These are phyloP conservation scores for Nycteola revayana DNA, from an alignment of 2,888 invertebrate genomes.

Conservation along the genomic window DNA sequence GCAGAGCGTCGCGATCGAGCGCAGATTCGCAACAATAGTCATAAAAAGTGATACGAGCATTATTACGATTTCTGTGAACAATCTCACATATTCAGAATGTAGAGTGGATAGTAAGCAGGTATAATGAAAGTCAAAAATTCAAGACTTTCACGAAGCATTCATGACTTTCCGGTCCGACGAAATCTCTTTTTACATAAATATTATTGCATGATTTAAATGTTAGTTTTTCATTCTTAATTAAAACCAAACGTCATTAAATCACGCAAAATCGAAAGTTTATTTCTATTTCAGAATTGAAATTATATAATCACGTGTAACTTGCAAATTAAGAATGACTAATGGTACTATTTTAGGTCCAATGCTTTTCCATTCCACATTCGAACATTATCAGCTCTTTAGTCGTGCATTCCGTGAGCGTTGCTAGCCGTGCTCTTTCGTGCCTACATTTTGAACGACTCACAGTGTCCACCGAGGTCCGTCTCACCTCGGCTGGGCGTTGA, in stretches of 20 bases:
- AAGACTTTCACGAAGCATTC: slow-evolving; percentile 12
- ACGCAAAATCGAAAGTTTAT: too few relatives aligned
- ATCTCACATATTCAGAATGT: slow-evolving; percentile 25
- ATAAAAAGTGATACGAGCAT: slow-evolving; percentile 16
- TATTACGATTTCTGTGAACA: slow-evolving; percentile 20
- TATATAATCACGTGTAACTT: too few relatives aligned
- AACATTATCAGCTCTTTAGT: slow-evolving; percentile 3
- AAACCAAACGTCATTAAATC: too few relatives aligned
- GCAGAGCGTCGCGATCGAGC: slow-evolving; percentile 25
- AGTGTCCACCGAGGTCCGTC: slow-evolving; percentile 68
- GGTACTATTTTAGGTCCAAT: not conserved
- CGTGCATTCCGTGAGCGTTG: slow-evolving; percentile 33
- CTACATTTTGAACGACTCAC: slow-evolving; percentile 71
- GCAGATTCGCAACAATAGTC: slow-evolving; percentile 28
- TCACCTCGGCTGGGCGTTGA: slow-evolving; percentile 79
- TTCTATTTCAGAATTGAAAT: too few relatives aligned
- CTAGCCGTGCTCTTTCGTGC: slow-evolving; percentile 62
- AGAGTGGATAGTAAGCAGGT: slow-evolving; percentile 25
- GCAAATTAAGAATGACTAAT: too few relatives aligned
- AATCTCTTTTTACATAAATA: too few relatives aligned
- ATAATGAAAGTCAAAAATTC: slow-evolving; percentile 5
- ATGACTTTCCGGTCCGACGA: slow-evolving; percentile 13
- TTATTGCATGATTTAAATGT: too few relatives aligned
- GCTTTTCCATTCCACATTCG: slow-evolving; percentile 17
- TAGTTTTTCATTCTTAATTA: too few relatives aligned